These are phyloP conservation scores for Pantala flavescens DNA, from an alignment of 1,140 invertebrate species.

Conservation along the genomic window DNA sequence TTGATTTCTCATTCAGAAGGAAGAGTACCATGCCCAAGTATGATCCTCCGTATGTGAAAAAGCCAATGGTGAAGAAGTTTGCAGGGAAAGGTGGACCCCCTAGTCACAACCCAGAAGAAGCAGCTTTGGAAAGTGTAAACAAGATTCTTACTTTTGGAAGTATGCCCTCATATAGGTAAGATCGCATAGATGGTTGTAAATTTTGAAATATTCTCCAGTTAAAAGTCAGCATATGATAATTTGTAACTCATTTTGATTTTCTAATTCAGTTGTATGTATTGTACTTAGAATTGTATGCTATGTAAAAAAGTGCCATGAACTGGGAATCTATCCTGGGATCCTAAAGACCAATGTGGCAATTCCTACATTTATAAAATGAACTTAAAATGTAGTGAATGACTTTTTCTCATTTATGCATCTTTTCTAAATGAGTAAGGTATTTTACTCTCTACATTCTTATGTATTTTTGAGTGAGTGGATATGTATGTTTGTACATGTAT, in stretches of 20 bases:
- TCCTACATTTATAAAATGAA: not conserved
- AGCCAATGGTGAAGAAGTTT: constrained; percentile 63
- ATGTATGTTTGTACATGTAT: not conserved
- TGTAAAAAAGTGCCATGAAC: not conserved
- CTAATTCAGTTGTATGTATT: not conserved
- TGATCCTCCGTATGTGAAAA: constrained; percentile 74
- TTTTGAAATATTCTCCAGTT: not conserved
- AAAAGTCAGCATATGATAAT: not conserved
- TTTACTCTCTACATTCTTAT: not conserved
- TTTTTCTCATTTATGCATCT: constrained; percentile 4
- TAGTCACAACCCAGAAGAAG: constrained; percentile 58
- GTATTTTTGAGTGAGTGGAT: not conserved
- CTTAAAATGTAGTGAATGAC: not conserved
- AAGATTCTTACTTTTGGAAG: constrained; percentile 67
- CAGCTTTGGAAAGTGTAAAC: constrained; percentile 59
- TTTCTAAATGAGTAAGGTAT: not conserved
- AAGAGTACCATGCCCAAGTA: constrained; percentile 79
- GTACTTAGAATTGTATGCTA: not conserved
- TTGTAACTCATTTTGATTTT: not conserved
- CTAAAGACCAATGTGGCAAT: constrained; percentile 16
- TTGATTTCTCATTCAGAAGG: constrained; percentile 45
- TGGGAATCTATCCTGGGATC: not conserved
- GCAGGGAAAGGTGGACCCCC: constrained; percentile 39
- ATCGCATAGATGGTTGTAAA: not conserved
- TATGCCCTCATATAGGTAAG: constrained; percentile 72